These are phyloP conservation scores for Charina bottae DNA, from an alignment of 2,113 vertebrate genomes.

Conservation along the genomic window DNA sequence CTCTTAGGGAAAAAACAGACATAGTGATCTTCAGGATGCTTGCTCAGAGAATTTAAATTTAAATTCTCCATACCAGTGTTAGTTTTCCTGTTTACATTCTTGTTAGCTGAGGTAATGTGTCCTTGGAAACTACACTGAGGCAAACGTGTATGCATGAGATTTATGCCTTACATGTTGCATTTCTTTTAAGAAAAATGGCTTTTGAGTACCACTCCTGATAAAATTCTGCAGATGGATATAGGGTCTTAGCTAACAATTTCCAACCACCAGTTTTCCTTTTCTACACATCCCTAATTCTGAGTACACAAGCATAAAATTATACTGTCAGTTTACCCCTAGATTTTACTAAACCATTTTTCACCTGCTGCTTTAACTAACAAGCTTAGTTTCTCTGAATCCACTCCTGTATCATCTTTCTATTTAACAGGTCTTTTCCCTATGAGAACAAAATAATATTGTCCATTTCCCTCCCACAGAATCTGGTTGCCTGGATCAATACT, in stretches of 20 bases:
- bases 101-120: neutral
- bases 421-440: neutral
- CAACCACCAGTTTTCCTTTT: neutral
- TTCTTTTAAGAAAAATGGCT: too few relatives aligned
- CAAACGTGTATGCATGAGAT: neutral
- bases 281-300: neutral
- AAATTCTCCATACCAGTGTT: neutral
- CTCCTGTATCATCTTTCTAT: too few relatives aligned
- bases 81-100: neutral
- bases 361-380: neutral
- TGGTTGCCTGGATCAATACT: conserved; percentile 84
- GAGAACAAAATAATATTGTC: neutral
- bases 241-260: neutral
- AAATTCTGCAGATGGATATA: neutral
- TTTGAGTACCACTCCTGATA: too few relatives aligned
- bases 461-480: conserved; percentile 68
- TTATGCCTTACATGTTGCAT: too few relatives aligned
- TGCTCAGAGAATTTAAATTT: neutral
- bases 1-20: neutral
- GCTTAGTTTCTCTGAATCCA: neutral
- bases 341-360: neutral
- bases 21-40: neutral
- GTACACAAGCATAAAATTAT: neutral
- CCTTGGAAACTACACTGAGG: neutral
- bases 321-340: neutral